Base-by-base conservation (phyloP, 2,113 vertebrate genomes). In the Tragelaphus imberbis region DNA sequence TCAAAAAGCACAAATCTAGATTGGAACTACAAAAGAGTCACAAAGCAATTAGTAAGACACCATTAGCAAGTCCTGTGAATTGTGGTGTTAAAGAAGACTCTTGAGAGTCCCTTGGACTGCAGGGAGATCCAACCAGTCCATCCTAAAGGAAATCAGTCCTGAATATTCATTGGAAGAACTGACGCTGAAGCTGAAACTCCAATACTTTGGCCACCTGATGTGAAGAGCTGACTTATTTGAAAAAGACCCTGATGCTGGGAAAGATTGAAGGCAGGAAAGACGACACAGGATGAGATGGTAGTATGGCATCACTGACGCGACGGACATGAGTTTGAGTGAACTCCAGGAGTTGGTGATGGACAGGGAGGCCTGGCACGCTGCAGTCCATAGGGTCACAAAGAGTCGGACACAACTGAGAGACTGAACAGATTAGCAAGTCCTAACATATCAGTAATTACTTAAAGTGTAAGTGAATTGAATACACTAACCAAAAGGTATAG, bases 401-500 rank as follows among this genome's bases (percentile, higher is more conserved):
- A 71, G n/a, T 71, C 17, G 2, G 65, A 71, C 65, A 68, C 33
- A 2, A 21, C 17, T 68, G 65, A 36, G 17, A 0, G 2, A 21
- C n/a, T 71, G 9, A 71, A 71, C 17, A 71, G 25, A 49, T 80
- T 49, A 80, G 44, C 44, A 80, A 49, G 44, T 49, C 77, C 77
- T 80, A 47, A 49, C 77, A 80, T 30, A 80, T 27, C 71, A 77
- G 36, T 77, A 77, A 47, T 4, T 44, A 44, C 40, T 77, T 6
- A 3, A 44, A 77, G 36, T 77, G 71, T 14, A 77, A 77, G 23
- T 77, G 40, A 77, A 77, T 14, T 77, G 23, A 44, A 44, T 77
- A 44, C 71, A 77, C 71, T 77, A 77, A 77, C 21, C 40, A 77
- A 77, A 77, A 77, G 71, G 71, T 21, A 36, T 36, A 75, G 68